Evolutionary conservation across 2,797 vertebrate species (phyloP).

Genomic region (Helicolenus hilgendorfi): DNA sequence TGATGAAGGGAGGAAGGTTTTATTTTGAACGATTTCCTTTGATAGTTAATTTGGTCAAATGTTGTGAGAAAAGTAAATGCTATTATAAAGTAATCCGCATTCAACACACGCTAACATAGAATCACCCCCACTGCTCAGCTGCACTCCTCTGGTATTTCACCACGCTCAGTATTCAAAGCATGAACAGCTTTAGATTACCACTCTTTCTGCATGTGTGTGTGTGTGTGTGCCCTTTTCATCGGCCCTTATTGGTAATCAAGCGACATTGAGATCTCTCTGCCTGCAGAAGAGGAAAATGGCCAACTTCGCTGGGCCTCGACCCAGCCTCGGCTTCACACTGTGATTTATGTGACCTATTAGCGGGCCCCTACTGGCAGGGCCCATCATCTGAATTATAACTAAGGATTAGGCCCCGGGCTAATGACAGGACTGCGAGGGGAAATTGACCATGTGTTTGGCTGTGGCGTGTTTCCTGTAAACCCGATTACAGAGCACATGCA

Average conservation of each 20-base stretch:
- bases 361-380: slow-evolving; percentile 83
- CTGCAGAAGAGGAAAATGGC: slow-evolving; percentile 81
- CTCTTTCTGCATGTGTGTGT: slow-evolving; percentile 32
- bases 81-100: slow-evolving; percentile 21
- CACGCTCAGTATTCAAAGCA: slow-evolving; percentile 86
- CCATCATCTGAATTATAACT: slow-evolving; percentile 90
- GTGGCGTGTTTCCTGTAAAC: slow-evolving; percentile 78
- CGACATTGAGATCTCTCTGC: slow-evolving; percentile 77
- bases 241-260: slow-evolving; percentile 83
- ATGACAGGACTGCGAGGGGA: slow-evolving; percentile 76
- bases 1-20: neutral
- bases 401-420: slow-evolving; percentile 84
- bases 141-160: slow-evolving; percentile 66
- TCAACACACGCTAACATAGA: slow-evolving; percentile 12
- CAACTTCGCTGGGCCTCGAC: slow-evolving; percentile 33
- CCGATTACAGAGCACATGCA: slow-evolving; percentile 80
- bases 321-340: slow-evolving; percentile 52
- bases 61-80: slow-evolving; percentile 28
- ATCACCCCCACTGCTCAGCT: slow-evolving; percentile 33
- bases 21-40: slow-evolving; percentile 22
- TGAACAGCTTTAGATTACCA: slow-evolving; percentile 75
- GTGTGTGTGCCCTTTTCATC: slow-evolving; percentile 76
- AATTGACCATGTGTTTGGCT: slow-evolving; percentile 80
- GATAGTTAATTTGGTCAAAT: slow-evolving; percentile 17
- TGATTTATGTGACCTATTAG: slow-evolving; percentile 89